phyloP scores from a whole-genome alignment of 2,113 vertebrate species.

The Phylloscopus trochiloides region DNA sequence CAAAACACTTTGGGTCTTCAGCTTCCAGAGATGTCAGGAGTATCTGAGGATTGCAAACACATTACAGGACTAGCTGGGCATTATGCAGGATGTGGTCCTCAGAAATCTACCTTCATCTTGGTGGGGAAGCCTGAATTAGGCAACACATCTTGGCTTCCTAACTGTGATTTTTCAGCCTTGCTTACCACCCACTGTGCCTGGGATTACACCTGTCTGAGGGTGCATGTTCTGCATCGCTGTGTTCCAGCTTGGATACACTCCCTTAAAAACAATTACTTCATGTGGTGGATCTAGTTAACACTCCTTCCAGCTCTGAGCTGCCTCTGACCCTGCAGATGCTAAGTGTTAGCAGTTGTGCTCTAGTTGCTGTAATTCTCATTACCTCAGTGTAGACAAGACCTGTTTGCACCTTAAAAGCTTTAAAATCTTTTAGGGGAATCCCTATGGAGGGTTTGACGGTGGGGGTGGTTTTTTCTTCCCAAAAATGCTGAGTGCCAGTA shows the following conservation, averaged over 20 bases:
- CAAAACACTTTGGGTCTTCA: not conserved
- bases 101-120: not conserved
- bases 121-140: not conserved
- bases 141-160: not conserved
- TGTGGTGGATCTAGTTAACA: not conserved
- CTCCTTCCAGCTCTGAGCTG: not conserved
- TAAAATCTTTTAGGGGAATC: not conserved
- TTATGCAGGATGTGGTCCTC: not conserved
- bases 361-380: slow-evolving; percentile 17
- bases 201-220: slow-evolving; percentile 52
- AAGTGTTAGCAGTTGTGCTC: slow-evolving; percentile 1
- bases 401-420: slow-evolving; percentile 34
- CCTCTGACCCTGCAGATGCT: slow-evolving; percentile 14
- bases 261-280: slow-evolving; percentile 61
- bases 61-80: not conserved
- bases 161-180: slow-evolving; percentile 14
- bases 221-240: not conserved
- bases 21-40: not conserved
- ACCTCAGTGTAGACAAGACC: slow-evolving; percentile 9
- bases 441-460: not conserved
- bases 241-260: slow-evolving; percentile 47
- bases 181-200: slow-evolving; percentile 29
- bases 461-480: not conserved
- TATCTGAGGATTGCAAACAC: not conserved
- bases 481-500: not conserved